Base-by-base conservation (phyloP, 35 echinoderm and acorn worm genomes). In the Patiria miniata region DNA sequence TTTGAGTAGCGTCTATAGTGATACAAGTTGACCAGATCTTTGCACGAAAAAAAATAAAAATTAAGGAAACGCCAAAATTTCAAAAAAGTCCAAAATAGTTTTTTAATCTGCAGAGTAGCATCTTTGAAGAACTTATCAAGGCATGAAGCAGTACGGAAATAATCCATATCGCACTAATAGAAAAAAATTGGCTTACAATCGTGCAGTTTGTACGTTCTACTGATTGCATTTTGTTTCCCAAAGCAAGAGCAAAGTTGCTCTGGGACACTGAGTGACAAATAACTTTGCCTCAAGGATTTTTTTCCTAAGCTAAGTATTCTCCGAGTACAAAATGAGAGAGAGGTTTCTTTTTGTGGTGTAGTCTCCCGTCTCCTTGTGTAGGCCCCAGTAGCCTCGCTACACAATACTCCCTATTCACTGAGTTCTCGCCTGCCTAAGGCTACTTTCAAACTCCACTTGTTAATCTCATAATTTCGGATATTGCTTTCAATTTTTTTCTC, bases 401-500 rank as follows among this genome's bases (percentile, higher is more conserved):
- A 73, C 65, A 73, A 73, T 73, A 73, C 8, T 34, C 19, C 14
- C 65, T 73, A 73, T 73, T 73, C 65, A 73, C 26, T 32, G 29
- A 73, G 21, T 28, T 26, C 65, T 30, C 7, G 19, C 3, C 10
- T 12, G 65, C 65, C 65, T 23, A 14, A 30, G 65, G 65, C 65
- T 73, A 34, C 65, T 23, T 73, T 23, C 65, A 73, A 73, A 73
- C 34, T 32, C 65, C 65, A 73, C 65, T 26, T 73, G 65, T 73
- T 73, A 73, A 73, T 73, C 65, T 73, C 34, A 73, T 73, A 73
- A 73, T 73, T 73, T 73, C 23, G 26, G 34, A 73, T 73, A 73
- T 73, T 73, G 65, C 65, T 32, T 73, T 73, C 34, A 34, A 26
- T 34, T 34, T 73, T 73, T 47, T 47, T n/a, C n/a, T n/a, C n/a